Evolutionary conservation across 2,113 vertebrate genomes (phyloP).

Genomic region (Prionailurus viverrinus): DNA sequence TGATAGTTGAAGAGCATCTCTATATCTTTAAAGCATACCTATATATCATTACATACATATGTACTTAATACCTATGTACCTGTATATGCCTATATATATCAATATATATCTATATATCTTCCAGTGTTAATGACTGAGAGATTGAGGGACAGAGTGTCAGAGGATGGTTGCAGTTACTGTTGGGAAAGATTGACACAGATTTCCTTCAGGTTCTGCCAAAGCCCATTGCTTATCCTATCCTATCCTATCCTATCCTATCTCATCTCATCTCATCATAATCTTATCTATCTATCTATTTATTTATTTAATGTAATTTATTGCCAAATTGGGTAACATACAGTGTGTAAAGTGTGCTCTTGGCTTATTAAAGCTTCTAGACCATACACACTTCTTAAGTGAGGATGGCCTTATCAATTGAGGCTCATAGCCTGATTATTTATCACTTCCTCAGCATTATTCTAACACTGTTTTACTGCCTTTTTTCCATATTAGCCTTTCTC

Average conservation of each 20-base stretch:
- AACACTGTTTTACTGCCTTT: background rate
- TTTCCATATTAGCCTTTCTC: background rate
- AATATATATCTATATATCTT: background rate
- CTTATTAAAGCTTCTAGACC: constrained; percentile 12
- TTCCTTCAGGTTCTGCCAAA: background rate
- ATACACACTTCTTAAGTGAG: background rate
- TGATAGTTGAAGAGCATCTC: background rate
- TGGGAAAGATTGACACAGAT: background rate
- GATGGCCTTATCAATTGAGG: background rate
- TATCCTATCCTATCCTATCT: background rate
- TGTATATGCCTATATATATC: background rate
- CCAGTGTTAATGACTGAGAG: background rate
- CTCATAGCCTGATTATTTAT: background rate
- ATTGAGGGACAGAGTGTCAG: background rate
- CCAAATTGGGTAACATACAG: too few species aligned
- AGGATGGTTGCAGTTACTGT: background rate
- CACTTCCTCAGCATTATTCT: background rate
- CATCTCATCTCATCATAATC: too few species aligned
- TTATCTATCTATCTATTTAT: too few species aligned
- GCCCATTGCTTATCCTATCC: background rate
- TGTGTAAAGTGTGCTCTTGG: too few species aligned
- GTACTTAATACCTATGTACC: background rate
- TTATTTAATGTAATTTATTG: too few species aligned
- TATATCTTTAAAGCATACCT: background rate
- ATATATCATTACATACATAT: background rate